Evolutionary conservation across 2,797 vertebrate species (phyloP), one percentile per base, ranked within the genome.

Genomic region (Lepidocolaptes lacrymiger): DNA sequence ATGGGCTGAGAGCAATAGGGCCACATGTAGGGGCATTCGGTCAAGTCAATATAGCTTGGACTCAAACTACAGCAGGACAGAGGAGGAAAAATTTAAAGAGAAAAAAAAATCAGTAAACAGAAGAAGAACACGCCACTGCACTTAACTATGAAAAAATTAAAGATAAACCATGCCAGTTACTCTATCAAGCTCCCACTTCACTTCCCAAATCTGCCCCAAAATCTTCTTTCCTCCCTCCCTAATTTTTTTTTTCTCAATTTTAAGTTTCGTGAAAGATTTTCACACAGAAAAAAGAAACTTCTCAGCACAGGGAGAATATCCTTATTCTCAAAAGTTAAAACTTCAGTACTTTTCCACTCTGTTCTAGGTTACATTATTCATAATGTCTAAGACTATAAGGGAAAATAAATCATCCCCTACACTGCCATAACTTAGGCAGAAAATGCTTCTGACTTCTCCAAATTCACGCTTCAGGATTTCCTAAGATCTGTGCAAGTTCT

Each of bases 1-100:
- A 99, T 99, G 81, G 99, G 99, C 97, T 99, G 99, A 61, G 99
- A 99, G 97, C 99, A 99, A 97, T 99, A 99, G 28, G 99, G 99
- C 99, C 99, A 99, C 99, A 99, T 99, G 98, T 99, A 99, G 4
- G 99, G 99, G 96, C 98, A 99, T 97, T 99, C 99, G 0, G 99
- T 99, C 94, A 99, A 98, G 96, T 99, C 99, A 43, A 99, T 98
- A 97, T 99, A 99, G 98, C 99, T 99, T 41, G 99, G 99, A 96
- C 99, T 99, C 76, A 99, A 97, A 96, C 99, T 99, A 95, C 39
- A 93, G 55, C 39, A 93, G 66, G 23, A 88, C 7, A 51, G 8
- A 92, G 22, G 4, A 80, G 24, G 21, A 7, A 80, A 83, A 75
- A 80, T 73, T 39, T 3, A 4, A 83, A 87, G 95, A 52, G 43